These are phyloP conservation scores for Atta colombica DNA, from an alignment of 1,140 invertebrate genomes.

Conservation along the genomic window DNA sequence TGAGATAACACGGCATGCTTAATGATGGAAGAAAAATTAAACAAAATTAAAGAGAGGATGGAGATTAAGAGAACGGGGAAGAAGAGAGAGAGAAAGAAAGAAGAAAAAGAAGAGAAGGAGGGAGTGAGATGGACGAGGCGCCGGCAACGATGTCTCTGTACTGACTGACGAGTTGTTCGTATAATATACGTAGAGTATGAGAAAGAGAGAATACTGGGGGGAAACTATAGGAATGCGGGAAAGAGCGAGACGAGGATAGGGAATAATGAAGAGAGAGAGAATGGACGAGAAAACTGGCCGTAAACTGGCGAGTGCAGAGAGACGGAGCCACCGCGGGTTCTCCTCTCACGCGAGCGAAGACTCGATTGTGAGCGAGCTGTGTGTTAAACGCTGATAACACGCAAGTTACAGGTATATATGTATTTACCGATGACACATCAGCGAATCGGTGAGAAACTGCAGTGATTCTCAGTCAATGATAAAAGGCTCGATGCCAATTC, in stretches of 20 bases:
- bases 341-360: constrained; percentile 57
- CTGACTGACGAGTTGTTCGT: constrained; percentile 70
- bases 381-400: constrained; percentile 76
- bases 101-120: constrained; percentile 44
- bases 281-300: constrained; percentile 65
- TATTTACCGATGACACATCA: constrained; percentile 72
- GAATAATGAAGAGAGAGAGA: constrained; percentile 65
- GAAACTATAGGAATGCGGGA: constrained; percentile 56
- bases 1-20: constrained; percentile 25
- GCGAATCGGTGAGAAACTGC: constrained; percentile 55
- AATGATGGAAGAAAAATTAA: constrained; percentile 24
- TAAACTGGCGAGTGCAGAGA: constrained; percentile 46
- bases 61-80: constrained; percentile 42
- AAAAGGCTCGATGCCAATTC: not conserved
- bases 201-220: constrained; percentile 71
- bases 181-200: constrained; percentile 70
- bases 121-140: constrained; percentile 54
- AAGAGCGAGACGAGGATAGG: constrained; percentile 53
- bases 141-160: constrained; percentile 69
- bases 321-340: constrained; percentile 4
- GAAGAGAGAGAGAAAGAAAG: constrained; percentile 56
- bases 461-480: constrained; percentile 69
- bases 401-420: constrained; percentile 72
- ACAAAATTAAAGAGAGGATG: not conserved
- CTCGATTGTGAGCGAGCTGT: constrained; percentile 40